A percentile compares a stretch with the other conserved stretches of the same genome.
Conservation (phyloP, 2,113 vertebrate genomes). For the Helogale parvula region DNA sequence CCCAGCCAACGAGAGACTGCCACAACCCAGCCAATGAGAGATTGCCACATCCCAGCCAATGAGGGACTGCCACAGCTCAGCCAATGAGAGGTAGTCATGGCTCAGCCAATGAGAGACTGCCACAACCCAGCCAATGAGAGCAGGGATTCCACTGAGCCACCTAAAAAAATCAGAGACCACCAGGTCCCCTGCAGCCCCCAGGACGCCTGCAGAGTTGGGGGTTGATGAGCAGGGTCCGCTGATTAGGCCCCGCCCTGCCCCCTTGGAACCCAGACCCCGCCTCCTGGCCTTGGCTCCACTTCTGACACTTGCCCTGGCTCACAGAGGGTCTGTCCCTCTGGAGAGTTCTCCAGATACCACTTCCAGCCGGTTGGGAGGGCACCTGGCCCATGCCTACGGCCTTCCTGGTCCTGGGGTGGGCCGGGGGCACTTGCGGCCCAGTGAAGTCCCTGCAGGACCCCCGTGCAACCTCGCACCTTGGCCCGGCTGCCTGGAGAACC, state of each 20-base stretch:
- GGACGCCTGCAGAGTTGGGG: not conserved
- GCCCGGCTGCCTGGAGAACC: not conserved
- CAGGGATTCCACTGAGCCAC: too few species aligned
- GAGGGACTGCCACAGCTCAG: not conserved
- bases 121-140: not conserved
- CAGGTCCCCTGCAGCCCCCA: not conserved
- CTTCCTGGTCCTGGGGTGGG: not conserved
- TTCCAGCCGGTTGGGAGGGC: not conserved
- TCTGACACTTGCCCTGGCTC: too few species aligned
- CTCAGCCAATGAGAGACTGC: not conserved
- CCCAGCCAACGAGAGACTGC: not conserved
- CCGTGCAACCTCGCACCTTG: not conserved
- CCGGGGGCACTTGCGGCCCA: not conserved
- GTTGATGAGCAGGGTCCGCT: not conserved
- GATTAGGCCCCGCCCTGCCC: not conserved
- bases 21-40: not conserved
- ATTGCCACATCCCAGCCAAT: not conserved
- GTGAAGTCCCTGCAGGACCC: not conserved
- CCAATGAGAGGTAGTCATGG: too few species aligned
- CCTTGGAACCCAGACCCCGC: too few species aligned
- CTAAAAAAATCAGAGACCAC: too few species aligned
- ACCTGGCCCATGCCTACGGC: accelerated
- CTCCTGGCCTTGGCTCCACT: not conserved
- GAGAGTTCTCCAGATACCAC: accelerated
- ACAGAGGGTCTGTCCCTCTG: not conserved